Evolutionary conservation across 2,113 vertebrate genomes (phyloP), one percentile per base, ranked within the genome.

Genomic region (Microcebus lehilahytsara): DNA sequence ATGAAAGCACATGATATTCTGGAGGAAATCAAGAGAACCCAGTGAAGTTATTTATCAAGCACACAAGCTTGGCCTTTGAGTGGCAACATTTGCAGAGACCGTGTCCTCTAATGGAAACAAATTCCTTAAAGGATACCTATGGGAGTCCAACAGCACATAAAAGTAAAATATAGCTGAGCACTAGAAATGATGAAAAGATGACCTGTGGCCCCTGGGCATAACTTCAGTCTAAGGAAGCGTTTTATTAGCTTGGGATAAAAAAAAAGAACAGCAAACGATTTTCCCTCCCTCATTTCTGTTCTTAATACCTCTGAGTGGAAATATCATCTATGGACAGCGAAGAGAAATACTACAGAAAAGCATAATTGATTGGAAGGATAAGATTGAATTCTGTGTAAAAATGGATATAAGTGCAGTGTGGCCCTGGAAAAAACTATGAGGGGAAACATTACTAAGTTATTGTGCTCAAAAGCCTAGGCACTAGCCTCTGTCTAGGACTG

Each of bases 181-280:
- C 75, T 94, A 71, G 83, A 91, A 84, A 93, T 91, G 95, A 95
- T 93, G 89, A 93, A 95, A 96, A 89, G 92, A 96, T 97, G 93
- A 93, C 74, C 95, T 84, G 37, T 84, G 78, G 71, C 75, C 85
- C 53, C 74, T 69, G 46, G 69, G 46, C 58, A 97, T 37, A 95
- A 49, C 83, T 97, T 74, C 84, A 87, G 71, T 84, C 37, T 51
- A 89, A 83, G 92, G 79, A 96, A 97, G 92, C 62, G 91, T 85
- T 96, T 96, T 97, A 96, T 92, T 95, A 97, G 86, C 58, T 93
- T 60, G 66, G 81, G 85, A 94, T 91, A 91, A 93, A 97, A 97
- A 88, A 42, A 42, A 42, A 42, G 81, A 95, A 78, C 17, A 95
- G 78, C 58, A 80, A 85, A 94, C 5, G 13, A 51, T 83, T 93